Evolutionary conservation across 2,888 invertebrate species (phyloP), one percentile per base, ranked within the genome.

Genomic region (Athrips mouffetella): DNA sequence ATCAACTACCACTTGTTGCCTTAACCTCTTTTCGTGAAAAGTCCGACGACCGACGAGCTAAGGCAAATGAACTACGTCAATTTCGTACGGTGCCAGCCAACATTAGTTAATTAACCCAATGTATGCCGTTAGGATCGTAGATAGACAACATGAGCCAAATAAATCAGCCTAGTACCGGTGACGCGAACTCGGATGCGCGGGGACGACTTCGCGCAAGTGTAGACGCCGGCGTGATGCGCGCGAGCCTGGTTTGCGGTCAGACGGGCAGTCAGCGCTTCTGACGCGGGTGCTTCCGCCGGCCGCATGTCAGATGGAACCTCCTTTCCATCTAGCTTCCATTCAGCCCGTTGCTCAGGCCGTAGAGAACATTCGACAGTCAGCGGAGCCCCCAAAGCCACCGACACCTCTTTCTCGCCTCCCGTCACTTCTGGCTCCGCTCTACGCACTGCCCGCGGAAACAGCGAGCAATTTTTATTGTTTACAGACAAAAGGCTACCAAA

Each of bases 361-460:
- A 82, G 71, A 59, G 70, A 62, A 61, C 83, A 82, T 78, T 76
- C 79, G 70, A 82, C 75, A 31, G 64, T 61, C 42, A 82, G 76
- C 68, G 80, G 80, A 62, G 70, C 74, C 60, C 83, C 83, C 64
- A 60, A 71, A 54, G 53, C 59, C 71, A 76, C 81, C 65, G 60
- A 52, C 70, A 77, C 63, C 55, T 52, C 52, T 54, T 52, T 48
- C 63, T 66, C 73, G 60, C 50, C n/a, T 89, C 83, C 75, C 35
- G 31, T 13, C 6, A 1, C 31, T 31, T 6, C 13, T 31, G 1
- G 31, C 31, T 6, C 31, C 31, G 31, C 31, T 31, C 2, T 31
- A 31, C 31, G 31, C 31, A n/a, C 29, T 45, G 52, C 30, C 59
- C 58, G 1, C 56, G 57, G 56, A 21, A n/a, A 42, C 50, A 49